phyloP scores from a whole-genome alignment of 2,888 invertebrate species.

The Caenorhabditis sp. region DNA sequence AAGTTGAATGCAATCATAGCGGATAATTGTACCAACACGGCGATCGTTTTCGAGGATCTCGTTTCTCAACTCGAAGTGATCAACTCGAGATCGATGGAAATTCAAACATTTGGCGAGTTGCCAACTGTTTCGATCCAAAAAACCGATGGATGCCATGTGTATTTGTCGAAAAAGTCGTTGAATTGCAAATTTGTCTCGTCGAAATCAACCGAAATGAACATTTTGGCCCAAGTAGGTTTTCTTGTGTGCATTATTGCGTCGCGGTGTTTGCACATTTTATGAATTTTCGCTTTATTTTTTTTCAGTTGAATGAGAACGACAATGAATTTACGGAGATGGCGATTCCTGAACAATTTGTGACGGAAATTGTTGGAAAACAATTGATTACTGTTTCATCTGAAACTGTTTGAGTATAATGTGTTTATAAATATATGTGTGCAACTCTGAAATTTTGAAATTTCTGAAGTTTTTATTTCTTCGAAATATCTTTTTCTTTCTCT shows the following conservation, averaged over 20 bases:
- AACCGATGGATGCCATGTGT: conserved; percentile 96
- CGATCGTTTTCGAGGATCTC: conserved; percentile 90
- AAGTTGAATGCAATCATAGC: conserved; percentile 94
- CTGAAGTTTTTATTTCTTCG: too few species aligned
- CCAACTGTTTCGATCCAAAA: conserved; percentile 97
- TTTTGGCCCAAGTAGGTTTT: conserved; percentile 82
- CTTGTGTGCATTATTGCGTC: neutral
- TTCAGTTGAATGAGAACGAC: conserved; percentile 71
- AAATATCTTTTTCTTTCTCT: too few species aligned
- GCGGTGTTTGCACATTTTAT: conserved; percentile 37
- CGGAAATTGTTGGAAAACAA: conserved; percentile 71
- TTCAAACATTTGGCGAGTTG: conserved; percentile 87
- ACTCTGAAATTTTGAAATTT: neutral
- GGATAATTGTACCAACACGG: conserved; percentile 95
- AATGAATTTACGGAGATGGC: conserved; percentile 94
- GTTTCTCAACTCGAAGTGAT: conserved; percentile 95
- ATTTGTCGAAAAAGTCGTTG: conserved; percentile 86
- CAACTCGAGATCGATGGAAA: conserved; percentile 93
- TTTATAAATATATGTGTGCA: neutral
- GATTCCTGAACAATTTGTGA: conserved; percentile 94
- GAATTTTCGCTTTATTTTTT: conserved; percentile 4
- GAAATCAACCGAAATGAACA: conserved; percentile 94
- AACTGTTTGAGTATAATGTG: conserved; percentile 10
- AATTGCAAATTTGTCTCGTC: conserved; percentile 90
- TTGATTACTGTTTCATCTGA: conserved; percentile 70